Conservation (phyloP, 2,888 invertebrate genomes). For the Apamea crenata region DNA sequence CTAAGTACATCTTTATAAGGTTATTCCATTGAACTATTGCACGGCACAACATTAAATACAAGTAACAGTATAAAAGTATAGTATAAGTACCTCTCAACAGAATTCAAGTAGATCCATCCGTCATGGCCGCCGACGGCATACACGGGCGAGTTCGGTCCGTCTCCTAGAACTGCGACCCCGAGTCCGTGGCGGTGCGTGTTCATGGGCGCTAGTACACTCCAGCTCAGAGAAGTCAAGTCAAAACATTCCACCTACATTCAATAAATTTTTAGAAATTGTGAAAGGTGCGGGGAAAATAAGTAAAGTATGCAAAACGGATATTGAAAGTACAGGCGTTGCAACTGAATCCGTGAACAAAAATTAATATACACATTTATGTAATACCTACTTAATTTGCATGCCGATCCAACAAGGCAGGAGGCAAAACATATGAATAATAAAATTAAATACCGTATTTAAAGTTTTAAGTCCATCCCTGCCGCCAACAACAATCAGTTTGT, state of each 20-base stretch:
- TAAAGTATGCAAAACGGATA: not conserved
- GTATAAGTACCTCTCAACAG: constrained; percentile 92
- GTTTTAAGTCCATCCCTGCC: constrained; percentile 98
- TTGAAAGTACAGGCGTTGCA: not conserved
- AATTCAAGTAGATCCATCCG: constrained; percentile 98
- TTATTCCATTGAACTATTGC: too few species aligned
- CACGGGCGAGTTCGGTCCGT: constrained; percentile 93
- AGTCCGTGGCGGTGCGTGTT: constrained; percentile 96
- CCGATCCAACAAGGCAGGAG: not conserved
- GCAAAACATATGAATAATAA: not conserved
- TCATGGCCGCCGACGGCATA: constrained; percentile 99
- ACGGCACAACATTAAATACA: not conserved
- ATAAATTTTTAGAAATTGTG: not conserved
- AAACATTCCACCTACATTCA: constrained; percentile 93
- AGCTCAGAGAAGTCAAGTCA: constrained; percentile 94
- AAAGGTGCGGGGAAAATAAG: not conserved
- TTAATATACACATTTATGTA: not conserved
- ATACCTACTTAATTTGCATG: not conserved
- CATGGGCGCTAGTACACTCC: constrained; percentile 96
- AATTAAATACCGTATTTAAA: constrained; percentile 93
- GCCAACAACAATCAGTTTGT: constrained; percentile 96
- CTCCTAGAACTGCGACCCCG: constrained; percentile 94
- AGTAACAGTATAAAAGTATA: not conserved
- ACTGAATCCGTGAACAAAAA: not conserved
- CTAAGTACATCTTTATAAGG: too few species aligned